Evolutionary conservation across 2,113 vertebrate species (phyloP), one percentile per base, ranked within the genome.

Genomic region (Gila orcuttii): DNA sequence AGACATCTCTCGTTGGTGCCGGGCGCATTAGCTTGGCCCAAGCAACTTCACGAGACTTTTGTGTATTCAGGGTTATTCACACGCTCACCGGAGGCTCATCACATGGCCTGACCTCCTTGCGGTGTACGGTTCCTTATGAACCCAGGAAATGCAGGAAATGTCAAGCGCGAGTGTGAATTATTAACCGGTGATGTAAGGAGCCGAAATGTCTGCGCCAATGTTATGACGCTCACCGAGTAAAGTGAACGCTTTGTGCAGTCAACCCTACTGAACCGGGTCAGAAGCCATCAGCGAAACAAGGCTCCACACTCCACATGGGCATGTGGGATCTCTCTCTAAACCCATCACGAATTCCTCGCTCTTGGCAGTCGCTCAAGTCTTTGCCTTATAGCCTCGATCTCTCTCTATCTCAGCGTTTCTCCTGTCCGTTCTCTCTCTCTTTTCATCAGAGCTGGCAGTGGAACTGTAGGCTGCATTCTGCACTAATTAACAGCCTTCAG

Each of bases 401-500:
- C 79, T 86, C 84, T 82, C 86, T 85, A 85, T 12, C 85, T n/a
- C 10, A 68, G 33, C 25, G 2, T 47, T 45, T 39, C 60, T 31
- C 47, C 25, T 74, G n/a, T 69, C 82, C 89, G 91, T 55, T 74
- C 85, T 64, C 77, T 42, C 68, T 5, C 87, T 92, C 92, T 95
- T 96, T 96, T 96, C 96, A 96, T 95, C 94, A 91, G 92, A 78
- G 89, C 93, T 97, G 96, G 96, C 95, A 96, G 93, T 93, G 91
- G 93, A 95, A 96, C 94, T 95, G 93, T 95, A 95, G 95, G 94
- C 95, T 93, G 94, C 95, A 94, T 96, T 97, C 96, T 96, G 94
- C 93, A 93, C 95, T 96, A 96, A 97, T 97, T 97, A 97, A 97
- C 93, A 89, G 94, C 94, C 95, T 95, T 96, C 94, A 93, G 89